Base-by-base conservation (phyloP, 2,113 vertebrate genomes). In the Sinocyclocheilus grahami region DNA sequence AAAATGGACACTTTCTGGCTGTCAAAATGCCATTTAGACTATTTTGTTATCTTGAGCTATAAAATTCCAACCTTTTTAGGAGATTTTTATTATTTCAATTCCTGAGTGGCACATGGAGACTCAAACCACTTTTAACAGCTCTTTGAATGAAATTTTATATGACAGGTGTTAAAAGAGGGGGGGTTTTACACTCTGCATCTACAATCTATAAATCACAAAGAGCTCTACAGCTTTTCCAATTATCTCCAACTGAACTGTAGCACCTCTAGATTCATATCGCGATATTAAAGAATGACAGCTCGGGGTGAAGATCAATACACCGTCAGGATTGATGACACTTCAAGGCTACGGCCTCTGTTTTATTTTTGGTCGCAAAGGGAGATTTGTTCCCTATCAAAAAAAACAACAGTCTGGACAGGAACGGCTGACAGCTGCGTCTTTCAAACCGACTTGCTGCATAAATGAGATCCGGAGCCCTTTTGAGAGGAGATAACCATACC, bases 161-260 rank as follows among this genome's bases (percentile, higher is more conserved):
- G 30, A 13, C 51, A 55, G 27, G 51, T 78, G 51, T 58, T 55
- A 14, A 24, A 76, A 14, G 13, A 30, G 16, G 3, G 22, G 5
- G 11, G 13, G 7, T 37, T 51, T 37, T 20, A 67, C 80, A 42
- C 16, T 22, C 3, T 11, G 46, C 3, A 27, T 27, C 53, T 14
- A 24, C 51, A 14, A 71, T 51, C 39, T 82, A 69, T 71, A 88
- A 76, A 67, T 79, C 74, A 51, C 39, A 12, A 13, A 79, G 1
- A 63, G 79, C 62, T 20, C n/a, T 72, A 78, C 20, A 83, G 65
- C 79, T 51, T 88, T 72, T 83, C 5, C 62, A 78, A 85, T 83
- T 48, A 78, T 88, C 30, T 13, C 53, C 65, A 82, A 14, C 46
- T 30, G 24, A 18, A 37, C 42, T 24, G 69, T 24, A 72, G 67